A percentile compares a stretch with the other conserved stretches of the same genome.
Evolutionary conservation across 2,113 vertebrate genomes (phyloP).

Genomic region (Equus quagga): DNA sequence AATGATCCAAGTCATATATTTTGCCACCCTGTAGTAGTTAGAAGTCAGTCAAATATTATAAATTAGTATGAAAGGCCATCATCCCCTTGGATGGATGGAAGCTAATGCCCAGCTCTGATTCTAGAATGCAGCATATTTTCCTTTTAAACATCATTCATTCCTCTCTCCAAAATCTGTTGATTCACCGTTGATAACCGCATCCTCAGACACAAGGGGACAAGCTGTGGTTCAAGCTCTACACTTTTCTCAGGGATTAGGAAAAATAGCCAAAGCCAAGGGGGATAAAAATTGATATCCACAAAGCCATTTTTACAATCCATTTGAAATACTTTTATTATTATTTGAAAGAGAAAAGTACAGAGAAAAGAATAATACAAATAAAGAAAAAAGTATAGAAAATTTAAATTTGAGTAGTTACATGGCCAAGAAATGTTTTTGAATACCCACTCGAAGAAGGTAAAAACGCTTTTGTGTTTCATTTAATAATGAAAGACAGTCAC

Average conservation of each 20-base stretch:
- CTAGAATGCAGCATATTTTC: neutral
- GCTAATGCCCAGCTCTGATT: neutral
- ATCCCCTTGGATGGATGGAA: neutral
- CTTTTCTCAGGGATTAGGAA: neutral
- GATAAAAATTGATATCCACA: neutral
- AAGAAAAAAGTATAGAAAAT: neutral
- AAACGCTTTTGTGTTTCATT: constrained; percentile 53
- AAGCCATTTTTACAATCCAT: neutral
- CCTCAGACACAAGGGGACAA: neutral
- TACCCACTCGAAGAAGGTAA: neutral
- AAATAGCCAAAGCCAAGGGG: neutral
- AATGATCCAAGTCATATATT: neutral
- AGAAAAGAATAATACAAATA: neutral
- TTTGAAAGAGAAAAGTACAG: constrained; percentile 10
- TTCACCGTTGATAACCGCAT: neutral
- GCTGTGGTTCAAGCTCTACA: neutral
- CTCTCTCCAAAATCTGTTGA: neutral
- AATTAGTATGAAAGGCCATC: neutral
- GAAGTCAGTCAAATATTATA: constrained; percentile 43
- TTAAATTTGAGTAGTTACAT: constrained; percentile 19
- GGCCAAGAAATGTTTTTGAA: neutral
- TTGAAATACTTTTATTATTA: neutral
- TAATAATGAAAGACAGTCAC: neutral
- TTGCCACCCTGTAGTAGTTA: constrained; percentile 51
- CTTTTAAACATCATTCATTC: neutral